Percentiles rank a stretch among this genome's conserved stretches.
These are phyloP conservation scores for Oligia fasciuncula DNA, from an alignment of 2,888 invertebrate genomes.

Conservation along the genomic window DNA sequence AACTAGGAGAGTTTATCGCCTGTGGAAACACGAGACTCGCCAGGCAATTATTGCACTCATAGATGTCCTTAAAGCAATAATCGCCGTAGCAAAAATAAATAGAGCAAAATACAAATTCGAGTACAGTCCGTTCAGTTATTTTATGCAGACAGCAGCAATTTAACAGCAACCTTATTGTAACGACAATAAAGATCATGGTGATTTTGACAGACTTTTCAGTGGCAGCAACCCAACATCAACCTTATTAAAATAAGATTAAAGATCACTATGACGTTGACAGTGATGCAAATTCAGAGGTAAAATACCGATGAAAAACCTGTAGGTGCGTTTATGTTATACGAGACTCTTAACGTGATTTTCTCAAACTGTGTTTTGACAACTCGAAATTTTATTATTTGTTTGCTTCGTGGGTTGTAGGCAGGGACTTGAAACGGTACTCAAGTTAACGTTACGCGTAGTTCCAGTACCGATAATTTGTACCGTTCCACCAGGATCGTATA, in stretches of 20 bases:
- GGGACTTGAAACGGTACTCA: too few species aligned
- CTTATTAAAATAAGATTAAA: too few species aligned
- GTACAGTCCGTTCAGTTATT: too few species aligned
- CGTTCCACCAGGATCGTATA: too few species aligned
- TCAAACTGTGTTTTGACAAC: background rate
- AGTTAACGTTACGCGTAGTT: too few species aligned
- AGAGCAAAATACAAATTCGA: background rate
- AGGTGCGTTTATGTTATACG: background rate
- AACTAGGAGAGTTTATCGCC: background rate
- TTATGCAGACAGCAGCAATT: background rate
- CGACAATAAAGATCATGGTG: too few species aligned
- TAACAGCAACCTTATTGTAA: background rate
- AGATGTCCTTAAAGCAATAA: background rate
- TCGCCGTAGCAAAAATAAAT: background rate
- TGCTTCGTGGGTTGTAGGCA: background rate
- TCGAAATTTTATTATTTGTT: background rate
- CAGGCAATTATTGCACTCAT: background rate
- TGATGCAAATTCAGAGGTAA: too few species aligned
- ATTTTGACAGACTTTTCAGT: too few species aligned
- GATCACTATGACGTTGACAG: too few species aligned
- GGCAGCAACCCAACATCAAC: too few species aligned
- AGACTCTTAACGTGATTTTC: background rate
- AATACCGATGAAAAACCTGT: too few species aligned
- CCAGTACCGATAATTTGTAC: too few species aligned
- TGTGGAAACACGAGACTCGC: background rate